These are phyloP conservation scores for Propithecus deckenii DNA, from an alignment of 2,797 vertebrate species.

Conservation along the genomic window DNA sequence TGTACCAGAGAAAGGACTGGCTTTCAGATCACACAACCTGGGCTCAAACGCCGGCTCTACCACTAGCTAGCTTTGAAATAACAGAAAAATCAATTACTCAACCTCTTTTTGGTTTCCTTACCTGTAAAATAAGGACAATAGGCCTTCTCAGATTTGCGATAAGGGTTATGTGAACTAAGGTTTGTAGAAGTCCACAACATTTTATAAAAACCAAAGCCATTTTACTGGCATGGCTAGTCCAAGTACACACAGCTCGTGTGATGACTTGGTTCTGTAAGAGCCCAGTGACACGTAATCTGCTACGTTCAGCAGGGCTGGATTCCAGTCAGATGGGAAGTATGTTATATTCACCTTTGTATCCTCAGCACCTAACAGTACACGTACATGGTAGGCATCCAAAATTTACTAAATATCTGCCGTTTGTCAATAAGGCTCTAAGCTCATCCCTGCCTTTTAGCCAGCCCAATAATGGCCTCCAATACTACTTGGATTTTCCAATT, in stretches of 20 bases:
- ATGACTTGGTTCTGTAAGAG: not conserved
- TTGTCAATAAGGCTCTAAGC: not conserved
- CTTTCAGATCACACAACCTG: not conserved
- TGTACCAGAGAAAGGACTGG: not conserved
- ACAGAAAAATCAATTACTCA: not conserved
- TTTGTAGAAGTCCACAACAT: not conserved
- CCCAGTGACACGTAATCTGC: not conserved
- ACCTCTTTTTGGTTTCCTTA: not conserved
- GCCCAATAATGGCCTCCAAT: not conserved
- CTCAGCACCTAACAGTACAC: not conserved
- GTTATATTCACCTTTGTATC: not conserved
- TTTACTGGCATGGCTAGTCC: not conserved
- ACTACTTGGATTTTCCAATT: not conserved
- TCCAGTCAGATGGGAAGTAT: not conserved
- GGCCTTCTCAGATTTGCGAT: not conserved
- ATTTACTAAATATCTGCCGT: not conserved
- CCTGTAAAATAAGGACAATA: not conserved
- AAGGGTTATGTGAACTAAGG: not conserved
- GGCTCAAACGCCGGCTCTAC: not conserved
- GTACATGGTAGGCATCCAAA: not conserved
- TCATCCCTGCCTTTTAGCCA: not conserved
- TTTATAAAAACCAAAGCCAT: not conserved
- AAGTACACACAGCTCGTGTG: not conserved
- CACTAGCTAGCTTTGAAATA: not conserved
- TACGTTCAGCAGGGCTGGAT: not conserved